phyloP scores from a whole-genome alignment of 2,797 vertebrate genomes.

The Amblyraja radiata region DNA sequence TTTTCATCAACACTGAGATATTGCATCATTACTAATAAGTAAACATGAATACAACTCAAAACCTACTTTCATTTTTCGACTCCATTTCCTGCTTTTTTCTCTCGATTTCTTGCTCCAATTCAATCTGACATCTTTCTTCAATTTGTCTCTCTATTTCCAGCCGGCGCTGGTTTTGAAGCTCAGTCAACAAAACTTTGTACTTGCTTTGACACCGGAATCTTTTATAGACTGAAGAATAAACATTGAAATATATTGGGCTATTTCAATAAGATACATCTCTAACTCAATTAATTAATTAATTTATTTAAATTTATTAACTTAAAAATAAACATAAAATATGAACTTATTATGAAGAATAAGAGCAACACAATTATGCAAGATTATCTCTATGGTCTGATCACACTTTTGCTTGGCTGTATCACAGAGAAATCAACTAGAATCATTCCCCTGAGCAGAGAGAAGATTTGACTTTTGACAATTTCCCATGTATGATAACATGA shows the following conservation, averaged over 20 bases:
- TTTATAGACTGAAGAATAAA: slow-evolving; percentile 51
- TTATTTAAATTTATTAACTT: neutral
- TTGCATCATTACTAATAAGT: neutral
- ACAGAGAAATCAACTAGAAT: neutral
- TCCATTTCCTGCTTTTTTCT: slow-evolving; percentile 45
- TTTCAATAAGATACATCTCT: neutral
- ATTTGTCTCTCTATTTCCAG: slow-evolving; percentile 42
- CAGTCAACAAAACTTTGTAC: slow-evolving; percentile 49
- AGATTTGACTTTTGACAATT: neutral
- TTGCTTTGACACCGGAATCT: slow-evolving; percentile 49
- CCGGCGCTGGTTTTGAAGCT: slow-evolving; percentile 45
- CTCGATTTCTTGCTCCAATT: slow-evolving; percentile 49
- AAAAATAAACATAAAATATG: neutral
- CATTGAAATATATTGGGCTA: slow-evolving; percentile 29
- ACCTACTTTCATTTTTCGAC: slow-evolving; percentile 51
- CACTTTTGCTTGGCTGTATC: neutral
- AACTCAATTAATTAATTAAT: neutral
- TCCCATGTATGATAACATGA: neutral
- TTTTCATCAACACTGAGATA: neutral
- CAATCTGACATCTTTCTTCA: slow-evolving; percentile 31
- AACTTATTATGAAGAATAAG: neutral
- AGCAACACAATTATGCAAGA: neutral
- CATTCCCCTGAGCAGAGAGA: neutral
- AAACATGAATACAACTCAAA: neutral
- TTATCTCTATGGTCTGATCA: neutral